Evolutionary conservation across 2,797 vertebrate genomes (phyloP).

Genomic region (Characodon lateralis): DNA sequence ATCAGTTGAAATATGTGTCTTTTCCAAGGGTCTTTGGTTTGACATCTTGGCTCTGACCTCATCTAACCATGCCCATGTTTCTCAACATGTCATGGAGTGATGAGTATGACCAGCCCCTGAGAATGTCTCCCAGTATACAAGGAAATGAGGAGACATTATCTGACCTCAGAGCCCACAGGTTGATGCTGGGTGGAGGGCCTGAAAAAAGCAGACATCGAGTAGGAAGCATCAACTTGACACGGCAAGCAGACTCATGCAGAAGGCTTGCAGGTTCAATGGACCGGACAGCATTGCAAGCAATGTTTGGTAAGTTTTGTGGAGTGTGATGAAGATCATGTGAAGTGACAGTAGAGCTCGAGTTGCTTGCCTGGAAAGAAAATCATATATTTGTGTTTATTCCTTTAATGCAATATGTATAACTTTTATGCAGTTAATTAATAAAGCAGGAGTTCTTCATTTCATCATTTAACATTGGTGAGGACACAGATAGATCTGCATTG

Average conservation of each 20-base stretch:
- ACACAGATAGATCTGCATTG: no score
- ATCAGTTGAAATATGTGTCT: background rate
- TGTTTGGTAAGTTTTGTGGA: background rate
- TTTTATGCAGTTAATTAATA: background rate
- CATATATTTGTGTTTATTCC: background rate
- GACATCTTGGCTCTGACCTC: background rate
- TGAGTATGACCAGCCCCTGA: background rate
- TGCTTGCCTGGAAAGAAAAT: background rate
- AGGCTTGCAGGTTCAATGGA: background rate
- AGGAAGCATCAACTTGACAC: background rate
- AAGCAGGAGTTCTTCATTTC: background rate
- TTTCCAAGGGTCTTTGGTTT: background rate
- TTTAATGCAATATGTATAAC: no score
- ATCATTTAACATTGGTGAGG: background rate
- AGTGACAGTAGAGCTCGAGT: background rate
- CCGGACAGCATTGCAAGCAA: background rate
- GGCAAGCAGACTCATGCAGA: slow-evolving; percentile 1
- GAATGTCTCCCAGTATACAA: background rate
- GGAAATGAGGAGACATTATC: background rate
- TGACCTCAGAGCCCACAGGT: background rate
- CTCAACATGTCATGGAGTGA: background rate
- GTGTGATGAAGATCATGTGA: background rate
- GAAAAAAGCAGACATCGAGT: background rate
- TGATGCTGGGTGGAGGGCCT: background rate
- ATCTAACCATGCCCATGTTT: background rate